Base-by-base conservation (phyloP, 2,888 invertebrate species). In the Meiosimyza decipiens region DNA sequence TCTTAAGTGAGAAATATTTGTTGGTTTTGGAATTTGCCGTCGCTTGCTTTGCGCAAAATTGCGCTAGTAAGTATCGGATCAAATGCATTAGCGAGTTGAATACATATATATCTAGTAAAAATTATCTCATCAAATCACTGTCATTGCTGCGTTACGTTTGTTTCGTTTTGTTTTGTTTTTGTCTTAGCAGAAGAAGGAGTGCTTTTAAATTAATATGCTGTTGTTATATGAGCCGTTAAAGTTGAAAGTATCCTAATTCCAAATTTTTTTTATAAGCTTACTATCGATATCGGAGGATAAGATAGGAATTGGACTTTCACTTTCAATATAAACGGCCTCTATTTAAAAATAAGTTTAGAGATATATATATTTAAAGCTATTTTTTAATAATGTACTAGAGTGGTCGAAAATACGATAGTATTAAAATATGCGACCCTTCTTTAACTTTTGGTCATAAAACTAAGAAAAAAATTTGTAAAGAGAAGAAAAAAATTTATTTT, bases 1-100 rank as follows among this genome's bases (percentile, higher is more conserved):
- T 81, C 80, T 81, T 71, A 85, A 85, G 78, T 85, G 79, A 79
- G 73, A 71, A 68, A 63, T 62, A n/a, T 65, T 52, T 62, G 60
- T 70, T 69, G 28, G 40, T 28, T 57, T 57, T 57, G 50, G 33
- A 66, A 59, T 68, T 57, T 55, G 52, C 28, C 52, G 40, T 16
- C 18, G n/a, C 47, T 63, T 49, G 40, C 47, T 16, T 49, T 63
- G 49, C 28, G 57, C 57, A 18, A 28, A 13, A 57, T 18, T 18
- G 57, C 28, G 22, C 13, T 50, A 47, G 49, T 16, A 18, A 40
- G 18, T 13, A 33, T 33, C 22, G 9, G 66, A 28, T 54, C 22
- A 52, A 51, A 13, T 33, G 52, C 52, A 66, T 66, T 33, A 54
- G 22, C 65, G 33, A 52, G 16, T 54, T 66, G 13, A 52, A 15